Conservation (phyloP, 2,797 vertebrate species). For the Hafferia zeledoni region DNA sequence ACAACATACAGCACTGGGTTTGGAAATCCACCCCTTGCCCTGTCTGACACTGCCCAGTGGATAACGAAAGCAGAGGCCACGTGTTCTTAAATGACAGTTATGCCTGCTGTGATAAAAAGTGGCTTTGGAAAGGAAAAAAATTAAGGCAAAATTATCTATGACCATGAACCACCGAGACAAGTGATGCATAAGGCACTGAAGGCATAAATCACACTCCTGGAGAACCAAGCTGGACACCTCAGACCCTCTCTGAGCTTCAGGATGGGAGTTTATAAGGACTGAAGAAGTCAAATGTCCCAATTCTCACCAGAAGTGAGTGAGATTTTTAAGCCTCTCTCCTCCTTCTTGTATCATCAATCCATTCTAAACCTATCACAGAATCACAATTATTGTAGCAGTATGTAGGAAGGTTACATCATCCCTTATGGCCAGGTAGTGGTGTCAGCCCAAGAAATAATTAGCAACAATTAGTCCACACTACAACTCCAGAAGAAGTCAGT, state of each 20-base stretch:
- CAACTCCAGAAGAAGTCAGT: not conserved
- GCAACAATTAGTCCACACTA: not conserved
- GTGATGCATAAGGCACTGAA: not conserved
- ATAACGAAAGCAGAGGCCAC: not conserved
- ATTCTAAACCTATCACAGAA: not conserved
- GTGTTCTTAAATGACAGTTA: not conserved
- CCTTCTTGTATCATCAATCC: not conserved
- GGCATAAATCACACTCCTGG: not conserved
- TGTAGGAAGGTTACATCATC: not conserved
- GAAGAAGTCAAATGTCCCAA: not conserved
- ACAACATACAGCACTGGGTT: fast-evolving
- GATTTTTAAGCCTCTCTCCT: not conserved
- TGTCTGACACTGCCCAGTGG: not conserved
- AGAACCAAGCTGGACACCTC: not conserved
- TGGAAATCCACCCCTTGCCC: not conserved
- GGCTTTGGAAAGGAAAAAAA: not conserved
- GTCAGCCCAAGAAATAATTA: not conserved
- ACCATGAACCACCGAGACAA: not conserved
- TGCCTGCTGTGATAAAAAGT: not conserved
- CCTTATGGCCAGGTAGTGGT: fast-evolving
- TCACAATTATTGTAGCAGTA: not conserved
- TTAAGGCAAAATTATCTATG: not conserved
- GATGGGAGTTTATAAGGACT: not conserved
- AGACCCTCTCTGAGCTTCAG: not conserved
- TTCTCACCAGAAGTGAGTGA: fast-evolving